Percentiles rank a stretch among this genome's conserved stretches.
phyloP scores from a whole-genome alignment of 2,797 vertebrate species.

The Bradypus variegatus region DNA sequence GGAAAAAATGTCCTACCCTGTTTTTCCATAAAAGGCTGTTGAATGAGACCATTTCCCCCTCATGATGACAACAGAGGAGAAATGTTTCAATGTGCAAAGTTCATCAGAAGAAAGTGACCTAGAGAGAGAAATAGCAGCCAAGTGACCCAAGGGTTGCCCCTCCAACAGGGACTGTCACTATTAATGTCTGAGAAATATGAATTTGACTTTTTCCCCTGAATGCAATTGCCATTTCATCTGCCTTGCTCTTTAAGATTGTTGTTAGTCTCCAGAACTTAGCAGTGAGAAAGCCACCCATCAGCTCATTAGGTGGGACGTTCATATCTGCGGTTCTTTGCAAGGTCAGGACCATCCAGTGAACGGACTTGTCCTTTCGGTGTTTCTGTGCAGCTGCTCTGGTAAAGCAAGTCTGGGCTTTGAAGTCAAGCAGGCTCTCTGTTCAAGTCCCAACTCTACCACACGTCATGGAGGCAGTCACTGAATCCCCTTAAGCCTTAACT shows the following conservation, averaged over 20 bases:
- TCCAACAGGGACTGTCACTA: not conserved
- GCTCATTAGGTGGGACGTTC: not conserved
- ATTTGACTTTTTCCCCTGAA: not conserved
- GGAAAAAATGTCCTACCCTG: not conserved
- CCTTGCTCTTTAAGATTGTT: conserved; percentile 4
- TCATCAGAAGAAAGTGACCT: conserved; percentile 50
- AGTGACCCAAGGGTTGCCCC: not conserved
- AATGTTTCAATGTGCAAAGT: conserved; percentile 42
- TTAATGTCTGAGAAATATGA: conserved; percentile 41
- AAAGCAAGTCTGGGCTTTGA: not conserved
- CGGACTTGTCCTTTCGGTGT: not conserved
- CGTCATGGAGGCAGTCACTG: not conserved
- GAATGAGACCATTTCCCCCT: not conserved
- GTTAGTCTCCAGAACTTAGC: not conserved
- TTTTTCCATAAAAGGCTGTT: conserved; percentile 47
- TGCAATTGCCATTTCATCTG: not conserved
- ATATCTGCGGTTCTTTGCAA: not conserved
- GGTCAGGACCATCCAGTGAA: not conserved
- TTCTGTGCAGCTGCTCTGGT: not conserved
- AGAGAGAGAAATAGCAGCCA: conserved; percentile 20
- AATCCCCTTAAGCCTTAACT: not conserved
- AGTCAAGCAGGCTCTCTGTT: not conserved
- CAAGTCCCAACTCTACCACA: not conserved
- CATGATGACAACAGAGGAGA: conserved; percentile 39
- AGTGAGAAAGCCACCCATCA: not conserved